Percentiles rank a stretch among this genome's conserved stretches.
These are phyloP conservation scores for Mesochorus sp. DNA, from an alignment of 2,888 invertebrate species.

Conservation along the genomic window DNA sequence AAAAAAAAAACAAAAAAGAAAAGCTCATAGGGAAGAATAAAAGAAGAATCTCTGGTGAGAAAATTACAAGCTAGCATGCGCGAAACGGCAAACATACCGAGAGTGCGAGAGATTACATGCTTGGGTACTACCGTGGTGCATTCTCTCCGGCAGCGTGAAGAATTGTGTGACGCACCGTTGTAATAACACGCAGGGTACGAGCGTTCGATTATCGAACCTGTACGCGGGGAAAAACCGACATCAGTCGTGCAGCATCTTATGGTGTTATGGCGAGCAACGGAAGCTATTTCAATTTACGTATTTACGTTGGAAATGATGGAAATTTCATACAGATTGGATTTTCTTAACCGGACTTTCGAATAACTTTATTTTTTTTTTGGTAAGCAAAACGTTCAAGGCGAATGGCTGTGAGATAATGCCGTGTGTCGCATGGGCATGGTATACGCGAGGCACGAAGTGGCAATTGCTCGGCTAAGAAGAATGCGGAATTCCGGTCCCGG, in stretches of 20 bases:
- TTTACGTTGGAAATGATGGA: conserved; percentile 42
- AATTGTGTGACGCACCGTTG: conserved; percentile 60
- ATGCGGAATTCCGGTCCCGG: conserved; percentile 57
- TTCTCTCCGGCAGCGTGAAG: conserved; percentile 61
- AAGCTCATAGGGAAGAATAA: conserved; percentile 12
- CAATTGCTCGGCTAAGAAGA: conserved; percentile 36
- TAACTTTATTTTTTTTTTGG: conserved; percentile 12
- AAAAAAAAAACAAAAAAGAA: neutral
- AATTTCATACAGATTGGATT: conserved; percentile 51
- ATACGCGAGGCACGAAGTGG: conserved; percentile 43
- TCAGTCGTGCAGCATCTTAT: conserved; percentile 3
- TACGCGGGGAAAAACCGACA: conserved; percentile 48
- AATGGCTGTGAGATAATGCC: conserved; percentile 9
- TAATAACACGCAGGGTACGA: conserved; percentile 46
- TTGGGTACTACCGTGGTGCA: conserved; percentile 59
- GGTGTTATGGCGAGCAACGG: neutral
- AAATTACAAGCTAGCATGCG: conserved; percentile 64
- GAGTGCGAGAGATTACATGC: conserved; percentile 59
- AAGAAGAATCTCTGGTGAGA: conserved; percentile 33
- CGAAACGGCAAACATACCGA: conserved; percentile 63
- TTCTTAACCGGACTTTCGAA: conserved; percentile 49
- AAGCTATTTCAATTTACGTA: conserved; percentile 49
- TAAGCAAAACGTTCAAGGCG: neutral
- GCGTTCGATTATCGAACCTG: conserved; percentile 56
- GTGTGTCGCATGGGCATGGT: conserved; percentile 11